Evolutionary conservation across 2,113 vertebrate genomes (phyloP).

Genomic region (Caranx melampygus): DNA sequence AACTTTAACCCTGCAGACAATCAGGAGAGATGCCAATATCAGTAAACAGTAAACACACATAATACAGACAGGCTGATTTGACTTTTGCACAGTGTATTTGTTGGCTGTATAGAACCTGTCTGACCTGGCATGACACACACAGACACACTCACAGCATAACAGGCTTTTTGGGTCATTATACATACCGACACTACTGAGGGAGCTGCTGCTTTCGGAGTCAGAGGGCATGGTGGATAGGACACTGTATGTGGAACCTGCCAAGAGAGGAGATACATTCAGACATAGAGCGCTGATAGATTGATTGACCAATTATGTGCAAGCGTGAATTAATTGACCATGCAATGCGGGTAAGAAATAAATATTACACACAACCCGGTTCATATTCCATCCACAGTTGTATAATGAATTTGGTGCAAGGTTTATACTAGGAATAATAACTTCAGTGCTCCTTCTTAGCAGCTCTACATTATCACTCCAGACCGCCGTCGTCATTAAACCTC

Average conservation of each 20-base stretch:
- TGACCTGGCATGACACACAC: conserved; percentile 6
- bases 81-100: not conserved
- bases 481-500: conserved; percentile 60
- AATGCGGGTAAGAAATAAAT: conserved; percentile 25
- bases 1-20: not conserved
- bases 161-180: conserved; percentile 57
- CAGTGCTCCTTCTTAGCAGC: conserved; percentile 36
- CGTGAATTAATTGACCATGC: conserved; percentile 31
- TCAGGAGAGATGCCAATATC: not conserved
- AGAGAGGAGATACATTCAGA: conserved; percentile 32
- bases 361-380: conserved; percentile 47
- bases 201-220: conserved; percentile 99
- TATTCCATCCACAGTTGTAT: conserved; percentile 40
- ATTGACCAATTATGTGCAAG: conserved; percentile 31
- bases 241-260: conserved; percentile 95
- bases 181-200: conserved; percentile 97
- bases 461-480: conserved; percentile 63
- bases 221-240: conserved; percentile 99
- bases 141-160: not conserved
- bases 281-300: conserved; percentile 15
- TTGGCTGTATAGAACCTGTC: not conserved
- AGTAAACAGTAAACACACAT: not conserved
- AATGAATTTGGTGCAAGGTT: conserved; percentile 51
- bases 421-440: conserved; percentile 59
- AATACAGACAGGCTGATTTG: not conserved